Evolutionary conservation across 2,113 vertebrate species (phyloP), one percentile per base, ranked within the genome.

Genomic region (Sterrhoptilus dennistouni): DNA sequence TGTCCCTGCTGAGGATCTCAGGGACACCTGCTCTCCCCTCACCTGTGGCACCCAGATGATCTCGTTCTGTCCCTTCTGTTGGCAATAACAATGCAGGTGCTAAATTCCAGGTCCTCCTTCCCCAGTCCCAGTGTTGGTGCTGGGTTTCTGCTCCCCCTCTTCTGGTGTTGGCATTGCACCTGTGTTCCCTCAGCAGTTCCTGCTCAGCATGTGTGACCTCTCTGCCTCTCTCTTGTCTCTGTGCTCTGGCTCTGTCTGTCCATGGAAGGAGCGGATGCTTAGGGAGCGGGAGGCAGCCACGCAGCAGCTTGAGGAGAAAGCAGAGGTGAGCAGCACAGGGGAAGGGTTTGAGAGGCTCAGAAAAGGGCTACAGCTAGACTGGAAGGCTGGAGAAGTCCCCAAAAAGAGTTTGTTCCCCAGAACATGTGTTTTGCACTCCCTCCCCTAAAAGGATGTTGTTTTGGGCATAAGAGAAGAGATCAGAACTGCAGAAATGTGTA

Each of bases 221-320:
- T 95, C 3, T 93, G 47, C 66, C 68, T 96, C 87, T 96, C 79
- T 96, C 82, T 96, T 95, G 59, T 83, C 76, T 75, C 66, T 23
- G 83, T 89, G 68, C 64, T 61, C 92, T 94, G 96, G n/a, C 84
- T 91, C 88, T 94, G 74, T 81, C 91, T 94, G 89, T 88, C 71
- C 35, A 2, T 29, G 98, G 97, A 98, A 99, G 99, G 98, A 99
- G 98, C 97, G 95, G 91, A 98, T 98, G 98, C 98, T 98, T 70
- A 98, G 98, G 98, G 98, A 99, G 96, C 98, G 97, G 65, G 98
- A 99, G 97, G 98, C 98, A 96, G 98, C 98, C 94, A 98, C 97
- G 18, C 98, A 98, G 91, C 98, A 98, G 90, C 98, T 98, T 93
- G 98, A 99, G 97, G 98, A 98, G 98, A 98, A 99, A 96, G 98